phyloP scores from a whole-genome alignment of 2,113 vertebrate genomes.

The Sylvia atricapilla region DNA sequence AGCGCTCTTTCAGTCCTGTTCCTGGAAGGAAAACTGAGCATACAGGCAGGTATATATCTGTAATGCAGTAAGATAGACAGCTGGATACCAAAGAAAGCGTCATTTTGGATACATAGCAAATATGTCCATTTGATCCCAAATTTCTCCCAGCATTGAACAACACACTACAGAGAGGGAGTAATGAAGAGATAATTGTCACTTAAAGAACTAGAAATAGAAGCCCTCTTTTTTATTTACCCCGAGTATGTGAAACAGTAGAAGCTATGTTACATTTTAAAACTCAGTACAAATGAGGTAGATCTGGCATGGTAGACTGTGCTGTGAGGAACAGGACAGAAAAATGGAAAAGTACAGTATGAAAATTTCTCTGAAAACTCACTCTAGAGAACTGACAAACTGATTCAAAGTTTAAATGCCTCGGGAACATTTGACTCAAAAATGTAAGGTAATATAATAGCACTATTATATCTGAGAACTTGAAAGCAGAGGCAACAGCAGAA shows the following conservation, averaged over 20 bases:
- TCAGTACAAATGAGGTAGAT: background rate
- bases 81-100: accelerated
- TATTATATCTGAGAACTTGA: background rate
- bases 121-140: background rate
- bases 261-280: background rate
- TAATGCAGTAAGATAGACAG: background rate
- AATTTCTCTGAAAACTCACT: background rate
- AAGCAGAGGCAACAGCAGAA: background rate
- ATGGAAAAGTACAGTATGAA: background rate
- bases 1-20: background rate
- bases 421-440: background rate
- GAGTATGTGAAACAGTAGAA: background rate
- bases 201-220: background rate
- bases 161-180: background rate
- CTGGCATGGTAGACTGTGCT: background rate
- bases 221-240: background rate
- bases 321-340: background rate
- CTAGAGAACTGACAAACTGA: background rate
- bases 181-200: background rate
- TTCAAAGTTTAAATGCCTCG: background rate
- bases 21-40: background rate
- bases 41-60: background rate
- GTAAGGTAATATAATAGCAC: background rate
- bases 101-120: background rate
- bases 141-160: background rate